Evolutionary conservation across 1,140 invertebrate species (phyloP).

Genomic region (Musca domestica): DNA sequence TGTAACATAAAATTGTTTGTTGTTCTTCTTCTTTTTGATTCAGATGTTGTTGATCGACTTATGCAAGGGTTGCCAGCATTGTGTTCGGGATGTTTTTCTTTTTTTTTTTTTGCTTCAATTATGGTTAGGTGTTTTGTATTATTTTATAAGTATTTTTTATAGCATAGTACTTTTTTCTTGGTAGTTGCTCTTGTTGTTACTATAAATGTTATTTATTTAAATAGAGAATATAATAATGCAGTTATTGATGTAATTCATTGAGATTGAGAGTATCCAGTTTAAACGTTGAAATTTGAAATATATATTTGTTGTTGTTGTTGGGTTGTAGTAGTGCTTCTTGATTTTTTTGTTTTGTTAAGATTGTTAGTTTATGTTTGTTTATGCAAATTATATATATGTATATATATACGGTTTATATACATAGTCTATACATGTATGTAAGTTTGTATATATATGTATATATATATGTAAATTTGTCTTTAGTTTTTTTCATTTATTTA

Average conservation of each 20-base stretch:
- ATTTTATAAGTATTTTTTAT: conserved; percentile 5
- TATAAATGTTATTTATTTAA: conserved; percentile 7
- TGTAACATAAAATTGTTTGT: no score
- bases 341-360: not conserved
- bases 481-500: no score
- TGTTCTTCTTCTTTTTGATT: not conserved
- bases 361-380: not conserved
- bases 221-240: conserved; percentile 3
- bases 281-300: conserved; percentile 17
- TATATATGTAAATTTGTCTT: conserved; percentile 9
- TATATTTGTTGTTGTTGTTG: conserved; percentile 17
- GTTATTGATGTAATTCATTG: conserved; percentile 9
- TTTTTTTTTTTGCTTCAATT: conserved; percentile 1
- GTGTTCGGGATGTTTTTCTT: not conserved
- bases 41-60: not conserved
- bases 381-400: conserved; percentile 7
- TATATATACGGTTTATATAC: conserved; percentile 17
- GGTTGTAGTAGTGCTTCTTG: not conserved
- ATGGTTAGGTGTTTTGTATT: not conserved
- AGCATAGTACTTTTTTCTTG: not conserved
- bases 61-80: conserved; percentile 18
- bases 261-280: conserved; percentile 4
- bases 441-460: conserved; percentile 3
- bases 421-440: conserved; percentile 12
- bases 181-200: not conserved